Conservation (phyloP, 2,888 invertebrate species). For the Mycalesis mineus region DNA sequence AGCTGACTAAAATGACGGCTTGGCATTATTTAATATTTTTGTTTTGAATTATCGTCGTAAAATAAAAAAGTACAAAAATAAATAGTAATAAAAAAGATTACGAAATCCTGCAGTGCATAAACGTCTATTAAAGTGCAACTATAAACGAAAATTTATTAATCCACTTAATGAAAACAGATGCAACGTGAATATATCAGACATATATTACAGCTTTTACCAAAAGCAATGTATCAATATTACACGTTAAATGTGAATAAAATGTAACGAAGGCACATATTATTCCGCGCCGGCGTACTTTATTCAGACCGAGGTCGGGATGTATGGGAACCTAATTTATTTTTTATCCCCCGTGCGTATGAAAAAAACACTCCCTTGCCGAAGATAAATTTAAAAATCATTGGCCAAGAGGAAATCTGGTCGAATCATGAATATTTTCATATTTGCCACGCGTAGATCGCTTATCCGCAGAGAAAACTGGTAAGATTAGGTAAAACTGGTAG, state of each 20-base stretch:
- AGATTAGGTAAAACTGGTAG: not conserved
- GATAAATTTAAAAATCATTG: conserved; percentile 40
- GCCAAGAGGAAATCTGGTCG: conserved; percentile 33
- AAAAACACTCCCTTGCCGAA: conserved; percentile 33
- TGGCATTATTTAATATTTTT: too few relatives aligned
- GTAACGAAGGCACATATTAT: conserved; percentile 28
- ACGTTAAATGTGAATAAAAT: conserved; percentile 13
- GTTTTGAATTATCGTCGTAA: too few relatives aligned
- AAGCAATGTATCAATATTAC: conserved; percentile 14
- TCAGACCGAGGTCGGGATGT: conserved; percentile 30
- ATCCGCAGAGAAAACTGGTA: conserved; percentile 1
- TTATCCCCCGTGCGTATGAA: conserved; percentile 34
- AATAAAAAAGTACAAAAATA: too few relatives aligned
- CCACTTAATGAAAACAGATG: not conserved
- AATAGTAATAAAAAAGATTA: too few relatives aligned
- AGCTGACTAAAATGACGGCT: too few relatives aligned
- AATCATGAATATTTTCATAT: conserved; percentile 37
- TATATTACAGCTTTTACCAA: not conserved
- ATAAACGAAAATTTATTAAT: not conserved
- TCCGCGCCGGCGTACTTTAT: conserved; percentile 32
- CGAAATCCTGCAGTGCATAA: too few relatives aligned
- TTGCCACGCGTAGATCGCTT: conserved; percentile 11
- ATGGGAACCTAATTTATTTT: conserved; percentile 41
- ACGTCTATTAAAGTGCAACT: too few relatives aligned
- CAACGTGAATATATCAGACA: not conserved